phyloP scores from a whole-genome alignment of 2,113 vertebrate species.

The Phyllopteryx taeniolatus region DNA sequence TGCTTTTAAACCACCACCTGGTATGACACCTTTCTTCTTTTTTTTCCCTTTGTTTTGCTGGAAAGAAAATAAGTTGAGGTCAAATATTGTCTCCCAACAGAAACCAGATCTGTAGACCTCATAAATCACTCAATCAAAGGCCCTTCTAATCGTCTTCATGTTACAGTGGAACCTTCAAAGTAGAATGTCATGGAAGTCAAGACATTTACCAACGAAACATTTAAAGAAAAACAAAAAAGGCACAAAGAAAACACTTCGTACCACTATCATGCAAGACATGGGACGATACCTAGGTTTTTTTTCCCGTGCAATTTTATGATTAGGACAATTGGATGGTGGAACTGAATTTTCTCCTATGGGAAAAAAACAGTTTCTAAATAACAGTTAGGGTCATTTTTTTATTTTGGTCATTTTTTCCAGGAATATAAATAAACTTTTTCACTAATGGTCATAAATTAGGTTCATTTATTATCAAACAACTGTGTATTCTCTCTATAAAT shows the following conservation, averaged over 20 bases:
- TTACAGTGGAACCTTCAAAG: not conserved
- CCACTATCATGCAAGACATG: not conserved
- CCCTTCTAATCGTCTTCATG: not conserved
- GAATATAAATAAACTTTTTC: not conserved
- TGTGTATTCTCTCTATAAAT: not conserved
- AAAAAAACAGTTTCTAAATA: no score
- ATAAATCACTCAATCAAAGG: not conserved
- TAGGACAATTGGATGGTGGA: no score
- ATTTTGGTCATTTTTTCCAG: not conserved
- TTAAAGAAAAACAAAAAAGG: not conserved
- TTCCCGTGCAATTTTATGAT: not conserved
- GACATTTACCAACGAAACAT: no score
- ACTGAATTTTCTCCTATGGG: not conserved
- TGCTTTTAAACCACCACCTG: constrained; percentile 91
- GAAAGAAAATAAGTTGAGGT: constrained; percentile 11
- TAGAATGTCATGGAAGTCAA: not conserved
- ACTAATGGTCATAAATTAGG: not conserved
- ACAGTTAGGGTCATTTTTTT: no score
- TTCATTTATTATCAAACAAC: not conserved
- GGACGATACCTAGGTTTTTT: not conserved
- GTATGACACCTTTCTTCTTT: constrained; percentile 88
- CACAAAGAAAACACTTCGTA: not conserved
- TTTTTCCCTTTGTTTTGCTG: constrained; percentile 98
- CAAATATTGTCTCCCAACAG: not conserved
- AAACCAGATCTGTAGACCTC: not conserved